Conservation (phyloP, 2,797 vertebrate species). For the Scolopax rusticola region DNA sequence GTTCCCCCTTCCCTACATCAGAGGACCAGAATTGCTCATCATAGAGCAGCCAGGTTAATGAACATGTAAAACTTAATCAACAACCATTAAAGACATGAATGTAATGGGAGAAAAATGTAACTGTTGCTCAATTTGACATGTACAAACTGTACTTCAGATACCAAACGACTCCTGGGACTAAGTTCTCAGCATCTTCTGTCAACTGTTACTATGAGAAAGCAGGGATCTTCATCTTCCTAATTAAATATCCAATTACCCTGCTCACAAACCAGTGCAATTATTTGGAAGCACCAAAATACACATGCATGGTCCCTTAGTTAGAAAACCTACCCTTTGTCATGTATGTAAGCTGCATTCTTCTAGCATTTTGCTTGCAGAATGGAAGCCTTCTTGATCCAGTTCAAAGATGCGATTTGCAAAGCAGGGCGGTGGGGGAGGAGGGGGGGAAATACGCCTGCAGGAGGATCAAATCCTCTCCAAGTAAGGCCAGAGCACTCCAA, state of each 20-base stretch:
- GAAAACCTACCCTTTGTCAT: neutral
- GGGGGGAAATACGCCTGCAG: accelerated
- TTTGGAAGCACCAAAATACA: neutral
- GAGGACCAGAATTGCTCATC: neutral
- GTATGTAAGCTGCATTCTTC: accelerated
- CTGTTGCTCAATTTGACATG: neutral
- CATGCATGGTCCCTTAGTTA: neutral
- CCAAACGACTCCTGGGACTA: neutral
- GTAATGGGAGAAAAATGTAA: neutral
- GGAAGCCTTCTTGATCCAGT: neutral
- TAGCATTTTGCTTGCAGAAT: neutral
- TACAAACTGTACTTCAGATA: neutral
- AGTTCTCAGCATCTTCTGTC: neutral
- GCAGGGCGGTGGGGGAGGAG: too few species aligned
- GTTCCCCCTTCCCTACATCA: neutral
- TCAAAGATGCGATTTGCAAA: neutral
- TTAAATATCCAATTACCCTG: neutral
- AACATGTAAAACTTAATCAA: neutral
- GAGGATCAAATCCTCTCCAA: neutral
- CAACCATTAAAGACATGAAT: neutral
- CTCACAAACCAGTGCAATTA: neutral
- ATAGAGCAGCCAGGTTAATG: neutral
- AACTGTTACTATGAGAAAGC: neutral
- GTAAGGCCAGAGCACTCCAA: neutral
- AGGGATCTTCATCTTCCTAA: neutral